Evolutionary conservation across 2,113 vertebrate species (phyloP), one percentile per base, ranked within the genome.

Genomic region (Aix galericulata): DNA sequence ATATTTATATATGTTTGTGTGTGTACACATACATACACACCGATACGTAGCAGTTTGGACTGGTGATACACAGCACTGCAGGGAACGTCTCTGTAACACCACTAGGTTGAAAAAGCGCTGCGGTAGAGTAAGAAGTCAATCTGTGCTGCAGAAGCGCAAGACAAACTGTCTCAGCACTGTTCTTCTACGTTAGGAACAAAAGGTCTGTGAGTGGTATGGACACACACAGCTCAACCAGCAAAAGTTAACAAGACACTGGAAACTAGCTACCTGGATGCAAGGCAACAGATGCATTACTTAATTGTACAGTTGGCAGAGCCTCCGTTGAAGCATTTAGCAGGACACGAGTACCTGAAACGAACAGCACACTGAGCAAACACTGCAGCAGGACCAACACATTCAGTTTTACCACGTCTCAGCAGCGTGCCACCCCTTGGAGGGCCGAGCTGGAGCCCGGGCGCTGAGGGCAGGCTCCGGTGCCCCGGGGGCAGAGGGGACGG

Each of bases 301-400:
- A 82, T 36, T 69, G 93, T 82, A 15, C 66, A 5, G 94, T 89
- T 58, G 88, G 88, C 94, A 94, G 94, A 95, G 92, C 73, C 93
- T 93, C 93, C 15, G 27, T 5, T 2, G 94, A 48, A 87, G 90
- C 83, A 8, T 38, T 91, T 73, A 79, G 76, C 67, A 7, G 88
- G 77, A 68, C 74, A 3, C 72, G 17, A 29, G 93, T 29, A 95
- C 93, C 95, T 94, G 95, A 12, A 97, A 96, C 78, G 92, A 96
- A 95, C 88, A 95, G 92, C 93, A 95, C 29, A 91, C 96, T 94
- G 92, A 96, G 86, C 94, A 72, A 88, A 83, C 67, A 20, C 34
- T 2, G 4, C 32, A 2, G 86, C 83, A 27, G 72, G 86, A 48
- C 88, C 74, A 2, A 5, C 50, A 11, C 29, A 4, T 5, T 9